Evolutionary conservation across 2,888 invertebrate species (phyloP).

Genomic region (Steinernema scapterisci): DNA sequence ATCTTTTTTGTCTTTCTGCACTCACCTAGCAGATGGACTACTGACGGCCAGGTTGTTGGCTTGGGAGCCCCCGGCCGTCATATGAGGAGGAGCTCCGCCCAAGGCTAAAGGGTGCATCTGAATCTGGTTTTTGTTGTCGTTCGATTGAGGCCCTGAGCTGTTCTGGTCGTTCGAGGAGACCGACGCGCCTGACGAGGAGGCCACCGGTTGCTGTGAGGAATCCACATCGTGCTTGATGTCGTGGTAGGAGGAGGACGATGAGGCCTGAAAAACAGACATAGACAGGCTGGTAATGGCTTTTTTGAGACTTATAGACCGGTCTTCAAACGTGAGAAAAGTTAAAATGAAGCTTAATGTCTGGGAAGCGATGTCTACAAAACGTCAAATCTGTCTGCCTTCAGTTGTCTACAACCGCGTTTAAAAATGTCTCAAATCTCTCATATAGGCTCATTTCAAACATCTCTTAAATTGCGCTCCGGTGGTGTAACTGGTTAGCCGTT

Average conservation of each 20-base stretch:
- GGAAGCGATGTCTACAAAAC: too few relatives aligned
- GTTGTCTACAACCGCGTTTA: too few relatives aligned
- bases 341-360: too few relatives aligned
- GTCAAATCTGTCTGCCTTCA: too few relatives aligned
- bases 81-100: conserved; percentile 53
- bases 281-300: too few relatives aligned
- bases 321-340: too few relatives aligned
- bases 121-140: conserved; percentile 30
- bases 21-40: conserved; percentile 53
- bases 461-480: too few relatives aligned
- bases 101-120: conserved; percentile 57
- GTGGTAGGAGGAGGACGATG: conserved; percentile 22
- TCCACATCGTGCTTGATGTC: conserved; percentile 4
- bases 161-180: conserved; percentile 3
- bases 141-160: conserved; percentile 32
- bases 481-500: too few relatives aligned
- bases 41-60: conserved; percentile 54
- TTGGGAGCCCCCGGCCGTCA: conserved; percentile 58
- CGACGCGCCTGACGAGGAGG: conserved; percentile 19
- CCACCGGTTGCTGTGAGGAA: background rate
- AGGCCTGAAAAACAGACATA: background rate
- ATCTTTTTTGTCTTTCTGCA: background rate
- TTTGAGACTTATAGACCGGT: too few relatives aligned
- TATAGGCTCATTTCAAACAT: too few relatives aligned
- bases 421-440: too few relatives aligned